These are phyloP conservation scores for Cinclus mexicanus DNA, from an alignment of 2,113 vertebrate species.

Conservation along the genomic window DNA sequence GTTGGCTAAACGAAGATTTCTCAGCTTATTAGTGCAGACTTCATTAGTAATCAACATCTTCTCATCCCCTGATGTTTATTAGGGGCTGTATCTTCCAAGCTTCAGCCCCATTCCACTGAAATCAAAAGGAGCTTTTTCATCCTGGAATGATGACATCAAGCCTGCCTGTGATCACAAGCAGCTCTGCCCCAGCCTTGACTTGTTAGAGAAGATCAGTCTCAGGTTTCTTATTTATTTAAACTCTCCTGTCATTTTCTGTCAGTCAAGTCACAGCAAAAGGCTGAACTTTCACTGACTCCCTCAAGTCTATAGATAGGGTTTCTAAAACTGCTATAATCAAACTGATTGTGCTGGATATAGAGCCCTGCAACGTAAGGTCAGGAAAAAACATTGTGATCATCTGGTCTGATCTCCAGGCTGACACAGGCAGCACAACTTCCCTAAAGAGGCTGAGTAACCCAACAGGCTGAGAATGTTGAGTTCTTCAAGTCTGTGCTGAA, in stretches of 20 bases:
- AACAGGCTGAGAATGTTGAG: not conserved
- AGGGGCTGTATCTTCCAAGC: not conserved
- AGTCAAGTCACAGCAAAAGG: not conserved
- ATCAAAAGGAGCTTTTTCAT: not conserved
- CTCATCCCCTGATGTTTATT: not conserved
- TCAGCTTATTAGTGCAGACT: not conserved
- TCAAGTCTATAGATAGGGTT: not conserved
- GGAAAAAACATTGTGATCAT: not conserved
- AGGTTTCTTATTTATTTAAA: not conserved
- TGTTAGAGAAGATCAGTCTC: not conserved
- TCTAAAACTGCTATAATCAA: not conserved
- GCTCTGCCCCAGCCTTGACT: not conserved
- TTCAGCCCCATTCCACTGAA: not conserved
- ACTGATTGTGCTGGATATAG: fast-evolving
- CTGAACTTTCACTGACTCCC: not conserved
- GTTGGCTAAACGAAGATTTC: not conserved
- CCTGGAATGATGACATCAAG: not conserved
- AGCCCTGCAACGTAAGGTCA: not conserved
- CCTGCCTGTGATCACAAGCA: not conserved
- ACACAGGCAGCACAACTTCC: not conserved
- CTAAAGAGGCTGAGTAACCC: not conserved
- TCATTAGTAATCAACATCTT: not conserved
- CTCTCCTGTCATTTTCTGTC: not conserved
- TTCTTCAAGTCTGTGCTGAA: not conserved
- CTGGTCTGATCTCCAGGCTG: not conserved